Percentiles rank a stretch among this genome's conserved stretches.
These are phyloP conservation scores for Elmis aenea DNA, from an alignment of 2,888 invertebrate species.

Conservation along the genomic window DNA sequence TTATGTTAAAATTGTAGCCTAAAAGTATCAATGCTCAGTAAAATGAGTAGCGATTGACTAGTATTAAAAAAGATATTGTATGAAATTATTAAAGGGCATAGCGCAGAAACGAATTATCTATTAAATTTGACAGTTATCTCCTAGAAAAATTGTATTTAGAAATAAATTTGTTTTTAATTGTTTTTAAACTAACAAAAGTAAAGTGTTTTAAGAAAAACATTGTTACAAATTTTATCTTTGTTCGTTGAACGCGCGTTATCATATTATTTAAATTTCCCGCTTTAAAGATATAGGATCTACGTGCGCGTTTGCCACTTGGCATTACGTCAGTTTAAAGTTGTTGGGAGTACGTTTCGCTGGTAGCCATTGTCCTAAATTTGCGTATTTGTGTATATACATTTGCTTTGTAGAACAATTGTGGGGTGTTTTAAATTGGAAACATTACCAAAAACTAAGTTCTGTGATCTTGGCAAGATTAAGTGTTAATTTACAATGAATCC, in stretches of 20 bases:
- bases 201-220: no score
- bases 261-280: slow-evolving; percentile 27
- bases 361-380: slow-evolving; percentile 44
- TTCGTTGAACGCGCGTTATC: not conserved
- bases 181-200: no score
- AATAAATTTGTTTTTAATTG: slow-evolving; percentile 1
- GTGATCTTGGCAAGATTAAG: slow-evolving; percentile 8
- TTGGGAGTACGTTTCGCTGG: slow-evolving; percentile 33
- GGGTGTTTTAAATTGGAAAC: slow-evolving; percentile 8
- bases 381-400: slow-evolving; percentile 38
- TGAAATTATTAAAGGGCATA: no score
- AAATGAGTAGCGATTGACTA: no score
- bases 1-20: no score
- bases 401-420: slow-evolving; percentile 22
- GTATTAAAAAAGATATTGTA: no score
- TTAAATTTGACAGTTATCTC: no score
- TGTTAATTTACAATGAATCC: slow-evolving; percentile 60
- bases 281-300: slow-evolving; percentile 17
- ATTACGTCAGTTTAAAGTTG: slow-evolving; percentile 36
- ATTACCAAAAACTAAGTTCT: slow-evolving; percentile 11
- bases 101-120: no score
- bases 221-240: not conserved
- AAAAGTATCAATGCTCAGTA: no score
- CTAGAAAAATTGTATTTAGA: not conserved
- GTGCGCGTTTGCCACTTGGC: slow-evolving; percentile 40